phyloP scores from a whole-genome alignment of 2,888 invertebrate species.

The Mesorhabditis belari region DNA sequence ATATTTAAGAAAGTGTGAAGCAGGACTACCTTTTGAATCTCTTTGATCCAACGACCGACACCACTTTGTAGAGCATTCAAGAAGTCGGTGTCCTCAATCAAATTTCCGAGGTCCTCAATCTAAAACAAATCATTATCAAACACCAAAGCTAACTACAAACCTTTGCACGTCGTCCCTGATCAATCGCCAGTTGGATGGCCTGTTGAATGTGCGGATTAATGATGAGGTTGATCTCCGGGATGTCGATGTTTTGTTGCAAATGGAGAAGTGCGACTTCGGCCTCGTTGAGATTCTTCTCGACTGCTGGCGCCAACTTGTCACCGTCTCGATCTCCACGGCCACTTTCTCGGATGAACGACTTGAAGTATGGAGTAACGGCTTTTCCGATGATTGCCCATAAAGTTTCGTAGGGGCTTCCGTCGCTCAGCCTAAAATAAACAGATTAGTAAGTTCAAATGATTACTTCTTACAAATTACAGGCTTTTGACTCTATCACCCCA shows the following conservation, averaged over 20 bases:
- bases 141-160: slow-evolving; percentile 1
- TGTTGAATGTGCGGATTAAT: slow-evolving; percentile 74
- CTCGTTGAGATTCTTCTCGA: slow-evolving; percentile 97
- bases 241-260: slow-evolving; percentile 98
- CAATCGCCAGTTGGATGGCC: slow-evolving; percentile 79
- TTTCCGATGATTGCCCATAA: slow-evolving; percentile 89
- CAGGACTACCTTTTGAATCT: slow-evolving; percentile 98
- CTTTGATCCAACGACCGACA: slow-evolving; percentile 97
- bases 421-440: slow-evolving; percentile 73
- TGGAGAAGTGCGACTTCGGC: slow-evolving; percentile 78
- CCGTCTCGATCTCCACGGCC: slow-evolving; percentile 94
- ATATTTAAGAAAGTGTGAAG: neutral
- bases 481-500: too few relatives aligned
- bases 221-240: slow-evolving; percentile 90
- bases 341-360: slow-evolving; percentile 95
- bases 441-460: too few relatives aligned
- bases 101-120: slow-evolving; percentile 87
- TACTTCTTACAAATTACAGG: too few relatives aligned
- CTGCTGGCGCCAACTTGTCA: slow-evolving; percentile 97
- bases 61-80: slow-evolving; percentile 92
- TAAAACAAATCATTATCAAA: slow-evolving; percentile 1
- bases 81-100: slow-evolving; percentile 90
- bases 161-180: slow-evolving; percentile 67
- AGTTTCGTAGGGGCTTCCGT: slow-evolving; percentile 95
- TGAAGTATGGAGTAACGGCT: slow-evolving; percentile 94